Evolutionary conservation across 2,888 invertebrate genomes (phyloP).

Genomic region (Coelinius sp.): DNA sequence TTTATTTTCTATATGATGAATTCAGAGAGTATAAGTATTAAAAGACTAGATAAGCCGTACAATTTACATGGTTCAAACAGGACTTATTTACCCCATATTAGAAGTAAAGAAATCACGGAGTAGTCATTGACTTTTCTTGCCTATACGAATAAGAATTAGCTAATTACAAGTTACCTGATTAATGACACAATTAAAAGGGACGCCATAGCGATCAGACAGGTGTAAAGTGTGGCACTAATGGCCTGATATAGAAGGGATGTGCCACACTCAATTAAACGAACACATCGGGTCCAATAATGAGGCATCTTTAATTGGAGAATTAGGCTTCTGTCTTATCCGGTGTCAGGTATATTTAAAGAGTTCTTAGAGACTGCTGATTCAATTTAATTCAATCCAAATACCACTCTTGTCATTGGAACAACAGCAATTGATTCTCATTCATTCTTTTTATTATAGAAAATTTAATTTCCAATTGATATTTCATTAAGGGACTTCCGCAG

Average conservation of each 20-base stretch:
- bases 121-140: background rate
- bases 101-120: background rate
- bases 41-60: background rate
- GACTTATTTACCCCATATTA: background rate
- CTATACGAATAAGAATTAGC: background rate
- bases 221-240: constrained; percentile 53
- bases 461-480: background rate
- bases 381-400: background rate
- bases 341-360: background rate
- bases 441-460: too few species aligned
- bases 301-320: constrained; percentile 40
- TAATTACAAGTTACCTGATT: constrained; percentile 8
- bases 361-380: background rate
- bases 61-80: background rate
- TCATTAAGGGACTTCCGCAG: too few species aligned
- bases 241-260: constrained; percentile 26
- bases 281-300: constrained; percentile 45
- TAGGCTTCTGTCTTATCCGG: background rate
- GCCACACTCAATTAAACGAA: constrained; percentile 53
- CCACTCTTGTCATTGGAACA: background rate
- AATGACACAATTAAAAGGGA: constrained; percentile 11
- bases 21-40: background rate
- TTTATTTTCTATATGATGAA: background rate
- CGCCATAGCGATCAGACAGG: constrained; percentile 42
- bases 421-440: too few species aligned